phyloP scores from a whole-genome alignment of 2,888 invertebrate genomes.

The Drosophila nr. medialis region DNA sequence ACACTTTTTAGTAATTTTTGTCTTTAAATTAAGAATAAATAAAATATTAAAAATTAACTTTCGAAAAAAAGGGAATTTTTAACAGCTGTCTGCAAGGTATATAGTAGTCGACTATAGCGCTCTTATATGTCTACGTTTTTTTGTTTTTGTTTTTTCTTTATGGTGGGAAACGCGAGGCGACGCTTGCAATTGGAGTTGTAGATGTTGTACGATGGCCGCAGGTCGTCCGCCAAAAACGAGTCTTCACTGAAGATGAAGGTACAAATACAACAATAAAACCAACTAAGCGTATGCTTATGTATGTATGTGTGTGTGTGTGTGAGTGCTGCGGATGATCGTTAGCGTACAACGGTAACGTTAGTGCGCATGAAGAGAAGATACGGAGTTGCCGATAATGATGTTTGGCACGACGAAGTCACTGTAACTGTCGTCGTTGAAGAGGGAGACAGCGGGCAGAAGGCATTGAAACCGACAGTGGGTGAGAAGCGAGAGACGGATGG shows the following conservation, averaged over 20 bases:
- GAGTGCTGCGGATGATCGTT: slow-evolving; percentile 49
- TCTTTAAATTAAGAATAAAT: too few species aligned
- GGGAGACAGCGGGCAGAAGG: background rate
- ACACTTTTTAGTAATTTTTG: too few species aligned
- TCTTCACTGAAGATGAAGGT: slow-evolving; percentile 65
- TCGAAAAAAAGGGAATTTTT: background rate
- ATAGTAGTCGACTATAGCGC: background rate
- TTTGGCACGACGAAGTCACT: slow-evolving; percentile 52
- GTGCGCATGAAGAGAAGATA: slow-evolving; percentile 40
- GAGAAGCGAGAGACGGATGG: too few species aligned
- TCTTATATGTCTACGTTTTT: background rate
- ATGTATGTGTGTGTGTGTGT: slow-evolving; percentile 22
- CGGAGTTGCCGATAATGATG: slow-evolving; percentile 67
- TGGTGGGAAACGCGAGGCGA: slow-evolving; percentile 61
- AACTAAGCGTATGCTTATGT: slow-evolving; percentile 23
- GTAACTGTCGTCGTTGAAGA: slow-evolving; percentile 10
- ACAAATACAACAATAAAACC: slow-evolving; percentile 29
- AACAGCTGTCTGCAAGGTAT: slow-evolving; percentile 17
- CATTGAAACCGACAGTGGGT: background rate
- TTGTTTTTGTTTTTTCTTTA: slow-evolving; percentile 53
- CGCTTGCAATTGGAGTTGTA: slow-evolving; percentile 31
- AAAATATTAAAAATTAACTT: background rate
- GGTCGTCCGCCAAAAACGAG: slow-evolving; percentile 66
- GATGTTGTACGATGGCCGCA: slow-evolving; percentile 47
- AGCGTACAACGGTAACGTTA: slow-evolving; percentile 46